phyloP scores from a whole-genome alignment of 2,888 invertebrate species.

The Sphaerophoria taeniata region DNA sequence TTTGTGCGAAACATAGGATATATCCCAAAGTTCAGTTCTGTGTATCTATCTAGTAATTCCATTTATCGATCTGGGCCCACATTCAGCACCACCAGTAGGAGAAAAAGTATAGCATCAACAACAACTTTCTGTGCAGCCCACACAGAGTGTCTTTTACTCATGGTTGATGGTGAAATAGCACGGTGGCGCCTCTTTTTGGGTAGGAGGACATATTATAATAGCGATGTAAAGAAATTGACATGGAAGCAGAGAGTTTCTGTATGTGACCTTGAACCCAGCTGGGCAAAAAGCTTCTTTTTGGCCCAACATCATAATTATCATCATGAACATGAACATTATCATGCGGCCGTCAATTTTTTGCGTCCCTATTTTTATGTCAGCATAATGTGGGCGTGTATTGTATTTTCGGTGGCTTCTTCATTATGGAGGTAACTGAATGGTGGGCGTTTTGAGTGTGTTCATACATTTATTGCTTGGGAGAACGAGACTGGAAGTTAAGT shows the following conservation, averaged over 20 bases:
- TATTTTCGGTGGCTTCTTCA: constrained; percentile 14
- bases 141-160: constrained; percentile 18
- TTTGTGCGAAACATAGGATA: constrained; percentile 33
- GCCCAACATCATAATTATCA: constrained; percentile 21
- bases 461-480: constrained; percentile 6
- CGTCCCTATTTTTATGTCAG: constrained; percentile 22
- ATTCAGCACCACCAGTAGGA: constrained; percentile 24
- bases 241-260: constrained; percentile 41
- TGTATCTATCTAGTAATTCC: constrained; percentile 18
- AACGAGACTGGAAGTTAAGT: neutral
- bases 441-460: constrained; percentile 52
- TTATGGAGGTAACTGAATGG: constrained; percentile 21
- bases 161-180: neutral
- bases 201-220: constrained; percentile 1
- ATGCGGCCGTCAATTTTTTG: constrained; percentile 13
- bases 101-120: neutral
- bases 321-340: constrained; percentile 11
- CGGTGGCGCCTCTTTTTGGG: constrained; percentile 40
- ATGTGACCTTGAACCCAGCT: constrained; percentile 69
- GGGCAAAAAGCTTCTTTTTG: constrained; percentile 56
- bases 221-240: constrained; percentile 53
- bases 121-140: constrained; percentile 29
- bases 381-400: constrained; percentile 53
- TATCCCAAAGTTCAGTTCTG: constrained; percentile 23
- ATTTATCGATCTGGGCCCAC: constrained; percentile 64